These are phyloP conservation scores for Mus minutoides DNA, from an alignment of 2,797 vertebrate genomes.

Conservation along the genomic window DNA sequence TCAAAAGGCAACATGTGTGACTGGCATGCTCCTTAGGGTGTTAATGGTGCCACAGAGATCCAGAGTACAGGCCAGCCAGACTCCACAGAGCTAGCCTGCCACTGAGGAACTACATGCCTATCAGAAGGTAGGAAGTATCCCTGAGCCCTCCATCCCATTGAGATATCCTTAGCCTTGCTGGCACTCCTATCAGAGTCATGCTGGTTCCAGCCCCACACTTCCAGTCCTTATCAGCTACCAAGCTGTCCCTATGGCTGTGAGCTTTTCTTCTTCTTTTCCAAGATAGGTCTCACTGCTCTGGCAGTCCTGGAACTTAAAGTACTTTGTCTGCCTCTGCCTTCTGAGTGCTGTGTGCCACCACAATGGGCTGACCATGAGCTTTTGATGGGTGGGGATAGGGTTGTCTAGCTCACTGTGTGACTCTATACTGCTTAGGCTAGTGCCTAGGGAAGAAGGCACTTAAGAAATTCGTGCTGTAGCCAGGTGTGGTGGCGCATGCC, in stretches of 20 bases:
- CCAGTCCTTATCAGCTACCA: neutral
- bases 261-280: too few relatives aligned
- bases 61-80: neutral
- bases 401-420: neutral
- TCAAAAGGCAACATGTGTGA: neutral
- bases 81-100: neutral
- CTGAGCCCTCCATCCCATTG: neutral
- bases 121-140: neutral
- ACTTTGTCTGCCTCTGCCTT: neutral
- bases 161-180: too few relatives aligned
- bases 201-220: neutral
- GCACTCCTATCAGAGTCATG: neutral
- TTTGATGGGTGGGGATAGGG: neutral
- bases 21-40: neutral
- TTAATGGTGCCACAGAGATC: neutral
- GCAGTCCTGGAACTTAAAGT: neutral
- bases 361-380: neutral
- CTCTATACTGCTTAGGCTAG: neutral
- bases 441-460: neutral
- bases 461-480: neutral
- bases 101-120: neutral
- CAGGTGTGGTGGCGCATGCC: too few relatives aligned
- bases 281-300: neutral
- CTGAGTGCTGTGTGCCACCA: neutral
- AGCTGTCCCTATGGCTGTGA: neutral